Evolutionary conservation across 2,888 invertebrate species (phyloP).

Genomic region (Serrognathus titanus): DNA sequence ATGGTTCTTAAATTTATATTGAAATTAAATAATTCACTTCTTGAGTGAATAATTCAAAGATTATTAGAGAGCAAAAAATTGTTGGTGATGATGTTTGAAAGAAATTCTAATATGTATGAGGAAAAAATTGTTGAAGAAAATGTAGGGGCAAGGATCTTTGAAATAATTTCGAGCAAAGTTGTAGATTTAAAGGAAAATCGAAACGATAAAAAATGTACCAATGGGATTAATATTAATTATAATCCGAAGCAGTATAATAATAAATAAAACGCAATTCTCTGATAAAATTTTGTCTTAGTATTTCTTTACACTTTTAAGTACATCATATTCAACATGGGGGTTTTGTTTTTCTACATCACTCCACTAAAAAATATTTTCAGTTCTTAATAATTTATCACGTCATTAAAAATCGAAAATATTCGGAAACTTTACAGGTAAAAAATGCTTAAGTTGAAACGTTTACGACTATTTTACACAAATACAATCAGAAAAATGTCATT

Average conservation of each 20-base stretch:
- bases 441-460: constrained; percentile 31
- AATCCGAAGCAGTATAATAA: background rate
- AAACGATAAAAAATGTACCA: no score
- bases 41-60: no score
- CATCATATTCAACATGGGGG: constrained; percentile 33
- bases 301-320: constrained; percentile 31
- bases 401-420: constrained; percentile 12
- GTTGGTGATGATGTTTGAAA: no score
- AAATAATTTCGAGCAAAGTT: no score
- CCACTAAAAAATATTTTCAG: background rate
- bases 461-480: constrained; percentile 16
- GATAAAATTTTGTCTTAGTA: constrained; percentile 32
- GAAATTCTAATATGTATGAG: no score
- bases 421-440: constrained; percentile 34
- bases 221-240: no score
- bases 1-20: no score
- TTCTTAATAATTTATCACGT: background rate
- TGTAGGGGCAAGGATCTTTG: no score
- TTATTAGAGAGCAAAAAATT: no score
- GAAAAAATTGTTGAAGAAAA: no score
- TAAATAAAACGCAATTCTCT: constrained; percentile 18
- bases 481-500: background rate
- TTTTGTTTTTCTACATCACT: background rate
- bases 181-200: no score
- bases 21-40: no score